A percentile compares a stretch with the other conserved stretches of the same genome.
These are phyloP conservation scores for Xylota segnis DNA, from an alignment of 2,888 invertebrate genomes.

Conservation along the genomic window DNA sequence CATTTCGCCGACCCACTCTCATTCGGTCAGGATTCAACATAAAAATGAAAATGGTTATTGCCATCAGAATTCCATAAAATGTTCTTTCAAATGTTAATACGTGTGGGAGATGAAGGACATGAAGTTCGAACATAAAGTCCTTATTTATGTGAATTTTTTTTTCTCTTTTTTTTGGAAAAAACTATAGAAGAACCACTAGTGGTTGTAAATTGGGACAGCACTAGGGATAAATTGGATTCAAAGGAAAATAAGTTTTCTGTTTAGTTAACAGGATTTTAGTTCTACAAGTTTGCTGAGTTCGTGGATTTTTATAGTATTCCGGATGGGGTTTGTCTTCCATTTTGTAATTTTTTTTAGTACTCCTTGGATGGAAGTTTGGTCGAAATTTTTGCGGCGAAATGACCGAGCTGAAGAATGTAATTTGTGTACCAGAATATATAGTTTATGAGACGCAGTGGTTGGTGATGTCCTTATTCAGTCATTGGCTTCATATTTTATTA, in stretches of 20 bases:
- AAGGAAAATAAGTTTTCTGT: slow-evolving; percentile 34
- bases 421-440: background rate
- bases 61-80: slow-evolving; percentile 72
- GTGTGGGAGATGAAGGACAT: slow-evolving; percentile 59
- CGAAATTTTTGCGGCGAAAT: background rate
- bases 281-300: slow-evolving; percentile 56
- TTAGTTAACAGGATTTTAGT: slow-evolving; percentile 48
- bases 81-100: slow-evolving; percentile 66
- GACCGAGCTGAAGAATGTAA: background rate
- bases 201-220: slow-evolving; percentile 50
- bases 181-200: slow-evolving; percentile 2
- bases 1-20: slow-evolving; percentile 37
- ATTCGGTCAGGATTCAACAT: slow-evolving; percentile 39
- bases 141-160: slow-evolving; percentile 52
- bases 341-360: background rate
- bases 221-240: slow-evolving; percentile 40
- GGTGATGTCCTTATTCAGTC: background rate
- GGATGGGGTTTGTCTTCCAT: background rate
- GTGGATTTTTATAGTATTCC: slow-evolving; percentile 33
- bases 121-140: slow-evolving; percentile 28
- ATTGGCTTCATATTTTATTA: background rate
- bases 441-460: background rate
- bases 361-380: background rate
- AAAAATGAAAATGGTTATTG: slow-evolving; percentile 71
- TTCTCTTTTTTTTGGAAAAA: background rate